phyloP scores from a whole-genome alignment of 1,140 invertebrate species.

The Rhynchophorus ferrugineus region DNA sequence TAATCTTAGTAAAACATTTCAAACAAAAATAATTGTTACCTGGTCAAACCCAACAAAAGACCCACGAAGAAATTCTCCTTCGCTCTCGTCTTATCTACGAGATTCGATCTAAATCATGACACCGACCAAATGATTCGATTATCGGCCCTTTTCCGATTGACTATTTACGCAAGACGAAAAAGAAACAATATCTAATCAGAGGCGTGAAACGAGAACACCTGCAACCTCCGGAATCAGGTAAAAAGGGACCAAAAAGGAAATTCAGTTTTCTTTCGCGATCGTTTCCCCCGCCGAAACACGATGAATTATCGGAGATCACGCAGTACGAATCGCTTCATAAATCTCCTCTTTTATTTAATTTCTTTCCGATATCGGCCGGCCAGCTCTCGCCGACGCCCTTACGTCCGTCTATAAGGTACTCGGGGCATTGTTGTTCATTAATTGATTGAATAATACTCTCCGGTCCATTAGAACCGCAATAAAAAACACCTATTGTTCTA shows the following conservation, averaged over 20 bases:
- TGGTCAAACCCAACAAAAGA: no score
- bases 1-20: no score
- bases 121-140: no score
- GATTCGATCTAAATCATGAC: no score
- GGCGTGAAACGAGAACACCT: no score
- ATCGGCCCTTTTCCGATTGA: no score
- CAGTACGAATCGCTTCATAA: not conserved
- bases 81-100: no score
- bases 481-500: constrained; percentile 15
- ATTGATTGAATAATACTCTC: constrained; percentile 21
- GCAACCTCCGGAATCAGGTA: not conserved
- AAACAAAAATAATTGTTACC: no score
- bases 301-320: not conserved
- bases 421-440: constrained; percentile 18
- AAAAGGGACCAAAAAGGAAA: not conserved
- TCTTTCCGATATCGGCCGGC: not conserved
- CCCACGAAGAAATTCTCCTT: no score
- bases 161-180: no score
- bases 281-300: not conserved
- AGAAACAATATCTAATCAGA: no score
- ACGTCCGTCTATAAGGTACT: constrained; percentile 11
- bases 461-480: constrained; percentile 17
- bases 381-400: no score
- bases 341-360: not conserved
- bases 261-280: not conserved